These are phyloP conservation scores for Oreocharis arfaki DNA, from an alignment of 2,113 vertebrate genomes.

Conservation along the genomic window DNA sequence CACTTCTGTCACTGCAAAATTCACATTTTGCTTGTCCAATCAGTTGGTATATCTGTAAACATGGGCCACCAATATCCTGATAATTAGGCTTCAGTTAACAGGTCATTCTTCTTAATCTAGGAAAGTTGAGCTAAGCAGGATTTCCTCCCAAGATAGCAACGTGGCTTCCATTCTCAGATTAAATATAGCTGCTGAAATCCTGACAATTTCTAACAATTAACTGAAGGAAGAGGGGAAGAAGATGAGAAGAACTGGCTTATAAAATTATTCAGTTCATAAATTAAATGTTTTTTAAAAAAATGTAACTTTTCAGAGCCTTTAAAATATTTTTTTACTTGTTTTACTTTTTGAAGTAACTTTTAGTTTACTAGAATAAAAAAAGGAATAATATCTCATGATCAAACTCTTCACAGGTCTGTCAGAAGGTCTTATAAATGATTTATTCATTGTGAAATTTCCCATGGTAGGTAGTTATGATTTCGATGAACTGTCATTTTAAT, in stretches of 20 bases:
- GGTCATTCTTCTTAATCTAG: background rate
- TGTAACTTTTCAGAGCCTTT: background rate
- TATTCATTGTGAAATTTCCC: background rate
- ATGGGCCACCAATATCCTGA: background rate
- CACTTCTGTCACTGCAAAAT: background rate
- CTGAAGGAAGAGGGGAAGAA: background rate
- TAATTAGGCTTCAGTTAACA: background rate
- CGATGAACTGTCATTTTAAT: background rate
- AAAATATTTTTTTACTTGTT: background rate
- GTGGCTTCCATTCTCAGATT: background rate
- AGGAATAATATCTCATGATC: background rate
- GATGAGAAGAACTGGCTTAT: background rate
- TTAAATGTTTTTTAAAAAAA: background rate
- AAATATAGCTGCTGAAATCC: background rate
- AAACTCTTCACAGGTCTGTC: background rate
- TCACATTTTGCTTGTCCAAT: background rate
- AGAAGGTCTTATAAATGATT: background rate
- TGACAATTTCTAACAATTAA: background rate
- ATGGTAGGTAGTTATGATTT: background rate
- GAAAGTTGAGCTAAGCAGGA: background rate
- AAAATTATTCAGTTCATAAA: background rate
- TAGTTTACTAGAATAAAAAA: background rate
- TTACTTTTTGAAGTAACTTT: background rate
- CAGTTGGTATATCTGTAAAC: background rate
- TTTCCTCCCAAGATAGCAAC: background rate